A percentile compares a stretch with the other conserved stretches of the same genome.
Evolutionary conservation across 2,797 vertebrate genomes (phyloP).

Genomic region (Brachyrhaphis roseni): DNA sequence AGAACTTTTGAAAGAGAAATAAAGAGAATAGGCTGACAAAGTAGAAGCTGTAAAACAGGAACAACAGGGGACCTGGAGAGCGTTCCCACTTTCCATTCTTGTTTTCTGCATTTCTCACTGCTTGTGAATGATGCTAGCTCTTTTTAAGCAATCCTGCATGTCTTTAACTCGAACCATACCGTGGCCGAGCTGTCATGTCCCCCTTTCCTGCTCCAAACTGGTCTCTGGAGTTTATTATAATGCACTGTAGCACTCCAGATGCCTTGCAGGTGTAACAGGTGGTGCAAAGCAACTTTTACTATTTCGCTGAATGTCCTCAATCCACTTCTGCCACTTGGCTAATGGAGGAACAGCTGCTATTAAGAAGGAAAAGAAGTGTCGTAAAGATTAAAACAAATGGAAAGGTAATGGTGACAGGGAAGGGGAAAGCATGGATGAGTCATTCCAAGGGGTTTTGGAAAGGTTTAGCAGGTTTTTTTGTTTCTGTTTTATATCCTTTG

Average conservation of each 20-base stretch:
- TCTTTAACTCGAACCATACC: slow-evolving; percentile 67
- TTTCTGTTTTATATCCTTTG: slow-evolving; percentile 12
- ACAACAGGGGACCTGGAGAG: slow-evolving; percentile 57
- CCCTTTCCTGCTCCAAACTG: slow-evolving; percentile 10
- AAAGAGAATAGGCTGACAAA: slow-evolving; percentile 22
- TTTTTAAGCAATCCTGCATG: slow-evolving; percentile 31
- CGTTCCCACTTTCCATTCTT: slow-evolving; percentile 39
- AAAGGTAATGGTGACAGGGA: slow-evolving; percentile 12
- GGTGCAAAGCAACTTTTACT: slow-evolving; percentile 32
- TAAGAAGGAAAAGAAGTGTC: slow-evolving; percentile 38
- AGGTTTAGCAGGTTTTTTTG: neutral
- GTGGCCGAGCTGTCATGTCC: slow-evolving; percentile 40
- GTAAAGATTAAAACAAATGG: slow-evolving; percentile 37
- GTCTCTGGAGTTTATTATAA: slow-evolving; percentile 57
- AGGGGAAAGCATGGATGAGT: slow-evolving; percentile 46
- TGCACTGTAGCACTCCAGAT: slow-evolving; percentile 52
- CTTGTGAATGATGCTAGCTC: slow-evolving; percentile 39
- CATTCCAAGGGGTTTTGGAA: slow-evolving; percentile 50
- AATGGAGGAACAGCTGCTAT: slow-evolving; percentile 50
- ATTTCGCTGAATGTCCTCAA: slow-evolving; percentile 28
- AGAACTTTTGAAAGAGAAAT: slow-evolving; percentile 14
- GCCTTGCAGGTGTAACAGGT: slow-evolving; percentile 68
- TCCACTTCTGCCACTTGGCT: slow-evolving; percentile 50
- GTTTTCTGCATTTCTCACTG: slow-evolving; percentile 19
- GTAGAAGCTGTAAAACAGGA: slow-evolving; percentile 40